A percentile compares a stretch with the other conserved stretches of the same genome.
Conservation (phyloP, 2,797 vertebrate genomes). For the Capromys pilorides region DNA sequence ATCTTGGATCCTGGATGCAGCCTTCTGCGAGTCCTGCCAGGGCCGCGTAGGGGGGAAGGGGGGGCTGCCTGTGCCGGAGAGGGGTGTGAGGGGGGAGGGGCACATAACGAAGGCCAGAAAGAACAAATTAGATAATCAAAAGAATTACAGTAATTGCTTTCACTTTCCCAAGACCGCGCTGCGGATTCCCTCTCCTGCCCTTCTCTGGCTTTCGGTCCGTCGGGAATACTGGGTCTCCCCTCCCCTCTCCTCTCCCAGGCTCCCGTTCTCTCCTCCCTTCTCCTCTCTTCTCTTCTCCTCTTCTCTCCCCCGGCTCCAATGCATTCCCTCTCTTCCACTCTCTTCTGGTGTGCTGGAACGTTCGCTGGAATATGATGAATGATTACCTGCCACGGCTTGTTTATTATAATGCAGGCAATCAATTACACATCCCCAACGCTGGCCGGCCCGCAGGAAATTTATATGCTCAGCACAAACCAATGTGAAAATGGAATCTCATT, state of each 20-base stretch:
- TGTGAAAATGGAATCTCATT: conserved; percentile 86
- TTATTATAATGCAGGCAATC: conserved; percentile 98
- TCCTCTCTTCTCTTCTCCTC: neutral
- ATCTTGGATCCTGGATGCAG: neutral
- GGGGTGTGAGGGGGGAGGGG: conserved; percentile 40
- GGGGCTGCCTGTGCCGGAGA: neutral
- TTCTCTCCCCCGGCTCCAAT: conserved; percentile 22
- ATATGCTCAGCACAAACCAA: conserved; percentile 87
- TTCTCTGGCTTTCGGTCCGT: neutral
- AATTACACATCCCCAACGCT: conserved; percentile 92
- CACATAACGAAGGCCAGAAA: conserved; percentile 66
- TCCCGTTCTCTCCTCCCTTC: neutral
- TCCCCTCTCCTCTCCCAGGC: neutral
- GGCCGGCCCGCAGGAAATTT: conserved; percentile 91
- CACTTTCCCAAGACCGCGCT: neutral
- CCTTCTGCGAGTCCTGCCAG: neutral
- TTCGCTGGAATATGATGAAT: conserved; percentile 93
- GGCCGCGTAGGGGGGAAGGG: neutral
- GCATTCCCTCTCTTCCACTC: conserved; percentile 56
- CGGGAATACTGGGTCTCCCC: conserved; percentile 24
- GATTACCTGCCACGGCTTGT: conserved; percentile 93
- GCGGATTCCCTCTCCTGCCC: neutral
- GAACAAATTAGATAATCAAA: conserved; percentile 78
- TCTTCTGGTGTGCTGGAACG: conserved; percentile 78
- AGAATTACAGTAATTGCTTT: conserved; percentile 77